Evolutionary conservation across 2,113 vertebrate genomes (phyloP).

Genomic region (Ifrita kowaldi): DNA sequence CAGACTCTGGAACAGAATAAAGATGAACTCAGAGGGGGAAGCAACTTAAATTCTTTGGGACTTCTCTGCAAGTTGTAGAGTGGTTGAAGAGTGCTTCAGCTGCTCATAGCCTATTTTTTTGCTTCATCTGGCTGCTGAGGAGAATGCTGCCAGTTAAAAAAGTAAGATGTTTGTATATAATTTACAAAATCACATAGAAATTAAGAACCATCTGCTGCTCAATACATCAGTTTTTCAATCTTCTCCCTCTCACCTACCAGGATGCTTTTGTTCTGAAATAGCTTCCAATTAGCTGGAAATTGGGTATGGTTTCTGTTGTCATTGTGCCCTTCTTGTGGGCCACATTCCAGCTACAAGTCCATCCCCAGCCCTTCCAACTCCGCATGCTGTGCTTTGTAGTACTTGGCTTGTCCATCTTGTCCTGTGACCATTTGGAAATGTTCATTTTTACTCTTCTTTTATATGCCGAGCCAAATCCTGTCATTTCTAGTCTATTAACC

Average conservation of each 20-base stretch:
- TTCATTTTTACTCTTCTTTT: background rate
- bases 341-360: background rate
- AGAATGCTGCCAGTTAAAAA: background rate
- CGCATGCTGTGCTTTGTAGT: background rate
- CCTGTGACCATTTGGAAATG: background rate
- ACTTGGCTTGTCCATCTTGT: background rate
- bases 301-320: slow-evolving; percentile 12
- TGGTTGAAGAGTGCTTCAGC: slow-evolving; percentile 2
- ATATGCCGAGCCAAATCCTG: background rate
- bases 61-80: background rate
- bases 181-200: slow-evolving; percentile 53
- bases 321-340: background rate
- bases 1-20: background rate
- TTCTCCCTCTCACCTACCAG: slow-evolving; percentile 22
- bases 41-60: background rate
- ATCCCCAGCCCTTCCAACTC: background rate
- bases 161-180: slow-evolving; percentile 63
- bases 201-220: slow-evolving; percentile 63
- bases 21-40: background rate
- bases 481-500: background rate
- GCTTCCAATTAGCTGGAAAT: slow-evolving; percentile 46
- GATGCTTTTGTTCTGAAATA: slow-evolving; percentile 55
- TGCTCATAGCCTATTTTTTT: background rate
- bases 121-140: slow-evolving; percentile 17
- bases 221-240: slow-evolving; percentile 49